Conservation (phyloP, 1,140 invertebrate species). For the Melitaea cinxia region DNA sequence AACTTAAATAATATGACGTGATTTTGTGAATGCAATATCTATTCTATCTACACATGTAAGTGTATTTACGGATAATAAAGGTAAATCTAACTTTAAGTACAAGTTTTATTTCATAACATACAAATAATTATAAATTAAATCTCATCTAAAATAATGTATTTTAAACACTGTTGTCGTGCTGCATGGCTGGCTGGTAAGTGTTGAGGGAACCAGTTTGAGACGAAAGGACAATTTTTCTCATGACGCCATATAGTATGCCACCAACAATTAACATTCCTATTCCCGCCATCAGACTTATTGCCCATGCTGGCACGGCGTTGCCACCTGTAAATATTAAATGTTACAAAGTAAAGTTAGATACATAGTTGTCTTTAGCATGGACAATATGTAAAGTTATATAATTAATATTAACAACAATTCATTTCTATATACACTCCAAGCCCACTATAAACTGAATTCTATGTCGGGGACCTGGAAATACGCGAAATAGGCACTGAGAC, state of each 20-base stretch:
- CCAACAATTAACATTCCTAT: conserved; percentile 85
- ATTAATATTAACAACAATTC: no score
- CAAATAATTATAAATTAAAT: background rate
- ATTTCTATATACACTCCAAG: no score
- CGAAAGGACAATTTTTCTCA: conserved; percentile 85
- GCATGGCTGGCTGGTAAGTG: conserved; percentile 74
- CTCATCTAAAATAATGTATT: background rate
- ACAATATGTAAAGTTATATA: no score
- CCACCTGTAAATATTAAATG: conserved; percentile 80
- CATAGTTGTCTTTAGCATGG: no score
- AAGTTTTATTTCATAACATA: conserved; percentile 21
- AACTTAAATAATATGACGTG: conserved; percentile 40
- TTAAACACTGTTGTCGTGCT: conserved; percentile 56
- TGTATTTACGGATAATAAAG: conserved; percentile 37
- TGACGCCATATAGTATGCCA: conserved; percentile 84
- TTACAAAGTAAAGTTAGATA: background rate
- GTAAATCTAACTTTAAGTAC: conserved; percentile 31
- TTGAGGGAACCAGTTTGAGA: conserved; percentile 68
- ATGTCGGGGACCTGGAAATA: no score
- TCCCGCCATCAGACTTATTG: conserved; percentile 85
- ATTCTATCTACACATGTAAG: conserved; percentile 8
- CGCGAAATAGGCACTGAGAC: no score
- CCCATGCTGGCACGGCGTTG: conserved; percentile 87
- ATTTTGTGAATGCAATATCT: conserved; percentile 31
- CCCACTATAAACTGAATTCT: no score